phyloP scores from a whole-genome alignment of 2,888 invertebrate genomes.

The Drosophila borealis region DNA sequence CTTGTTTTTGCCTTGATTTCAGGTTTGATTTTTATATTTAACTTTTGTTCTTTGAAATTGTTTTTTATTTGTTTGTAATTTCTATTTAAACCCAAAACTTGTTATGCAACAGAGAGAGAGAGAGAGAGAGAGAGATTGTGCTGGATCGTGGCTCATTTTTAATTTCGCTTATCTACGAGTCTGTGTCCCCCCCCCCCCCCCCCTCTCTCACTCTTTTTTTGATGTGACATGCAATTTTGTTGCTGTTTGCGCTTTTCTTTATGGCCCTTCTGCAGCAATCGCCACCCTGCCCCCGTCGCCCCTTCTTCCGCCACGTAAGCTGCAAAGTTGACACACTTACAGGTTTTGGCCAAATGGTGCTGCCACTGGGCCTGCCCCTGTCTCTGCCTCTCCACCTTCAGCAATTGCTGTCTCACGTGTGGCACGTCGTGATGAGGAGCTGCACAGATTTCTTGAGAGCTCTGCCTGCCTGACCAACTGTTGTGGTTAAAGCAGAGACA shows the following conservation, averaged over 20 bases:
- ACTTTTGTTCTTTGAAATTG: no score
- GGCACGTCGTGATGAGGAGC: conserved; percentile 26
- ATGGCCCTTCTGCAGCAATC: not conserved
- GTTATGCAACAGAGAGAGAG: not conserved
- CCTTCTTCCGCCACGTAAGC: not conserved
- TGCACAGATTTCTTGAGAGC: conserved; percentile 22
- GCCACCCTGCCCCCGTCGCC: not conserved
- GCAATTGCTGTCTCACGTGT: conserved; percentile 11
- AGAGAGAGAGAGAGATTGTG: not conserved
- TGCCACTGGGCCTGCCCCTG: not conserved
- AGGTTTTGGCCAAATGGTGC: conserved; percentile 8
- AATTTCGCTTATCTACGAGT: not conserved
- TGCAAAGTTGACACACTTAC: conserved; percentile 33
- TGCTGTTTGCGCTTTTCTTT: conserved; percentile 8
- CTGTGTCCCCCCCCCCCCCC: no score
- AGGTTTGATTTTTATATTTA: no score
- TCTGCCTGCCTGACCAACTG: conserved; percentile 26
- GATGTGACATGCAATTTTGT: conserved; percentile 5
- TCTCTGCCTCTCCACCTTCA: no score
- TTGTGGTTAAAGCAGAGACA: conserved; percentile 15
- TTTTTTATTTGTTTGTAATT: no score
- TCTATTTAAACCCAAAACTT: no score
- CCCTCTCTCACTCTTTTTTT: not conserved
- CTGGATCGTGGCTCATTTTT: not conserved
- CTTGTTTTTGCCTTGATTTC: no score